Evolutionary conservation across 2,113 vertebrate genomes (phyloP).

Genomic region (Gorsachius goisagi): DNA sequence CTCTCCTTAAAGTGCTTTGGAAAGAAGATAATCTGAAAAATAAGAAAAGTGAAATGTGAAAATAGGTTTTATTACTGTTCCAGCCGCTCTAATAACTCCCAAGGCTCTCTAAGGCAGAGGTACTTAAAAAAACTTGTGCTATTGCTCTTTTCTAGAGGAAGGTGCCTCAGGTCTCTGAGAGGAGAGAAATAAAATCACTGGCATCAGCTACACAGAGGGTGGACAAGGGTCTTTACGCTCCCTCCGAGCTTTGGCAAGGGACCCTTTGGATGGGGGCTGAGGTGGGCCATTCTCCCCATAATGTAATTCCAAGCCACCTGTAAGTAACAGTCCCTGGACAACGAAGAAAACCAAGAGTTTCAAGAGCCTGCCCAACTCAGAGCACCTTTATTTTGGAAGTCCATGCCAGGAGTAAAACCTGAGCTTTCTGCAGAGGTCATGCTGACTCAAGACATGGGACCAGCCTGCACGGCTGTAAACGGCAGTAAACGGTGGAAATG

Average conservation of each 20-base stretch:
- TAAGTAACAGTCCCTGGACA: background rate
- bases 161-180: background rate
- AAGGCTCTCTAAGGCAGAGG: background rate
- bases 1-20: background rate
- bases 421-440: background rate
- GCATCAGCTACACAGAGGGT: background rate
- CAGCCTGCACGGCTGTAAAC: background rate
- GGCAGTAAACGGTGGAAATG: slow-evolving; percentile 16
- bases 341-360: background rate
- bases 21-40: background rate
- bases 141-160: background rate
- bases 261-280: rapidly evolving
- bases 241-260: background rate
- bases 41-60: background rate
- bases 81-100: background rate
- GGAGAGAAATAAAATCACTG: background rate
- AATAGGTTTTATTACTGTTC: background rate
- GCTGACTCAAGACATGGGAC: background rate
- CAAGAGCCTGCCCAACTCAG: background rate
- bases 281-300: background rate
- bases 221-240: background rate
- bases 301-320: background rate
- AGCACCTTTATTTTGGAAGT: background rate
- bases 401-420: background rate
- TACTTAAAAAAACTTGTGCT: background rate